Percentiles rank a stretch among this genome's conserved stretches.
phyloP scores from a whole-genome alignment of 2,113 vertebrate genomes.

The Myodes glareolus region DNA sequence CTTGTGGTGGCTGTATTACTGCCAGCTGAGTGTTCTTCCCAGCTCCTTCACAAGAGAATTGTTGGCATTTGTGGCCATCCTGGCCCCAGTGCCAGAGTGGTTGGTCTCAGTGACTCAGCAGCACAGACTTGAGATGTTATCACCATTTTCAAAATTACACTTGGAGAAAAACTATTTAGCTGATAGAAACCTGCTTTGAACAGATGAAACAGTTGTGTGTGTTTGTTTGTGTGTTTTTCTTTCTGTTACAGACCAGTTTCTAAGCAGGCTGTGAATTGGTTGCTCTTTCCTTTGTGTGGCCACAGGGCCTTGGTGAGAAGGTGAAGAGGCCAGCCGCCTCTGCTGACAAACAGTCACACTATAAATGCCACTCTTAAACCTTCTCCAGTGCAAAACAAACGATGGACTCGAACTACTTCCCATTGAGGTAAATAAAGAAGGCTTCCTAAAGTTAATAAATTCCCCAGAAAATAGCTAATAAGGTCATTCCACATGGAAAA shows the following conservation, averaged over 20 bases:
- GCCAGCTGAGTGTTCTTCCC: neutral
- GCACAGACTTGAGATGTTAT: neutral
- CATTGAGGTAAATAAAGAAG: conserved; percentile 92
- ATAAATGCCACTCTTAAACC: conserved; percentile 90
- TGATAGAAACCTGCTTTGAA: conserved; percentile 82
- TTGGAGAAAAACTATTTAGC: neutral
- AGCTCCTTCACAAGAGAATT: neutral
- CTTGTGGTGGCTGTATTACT: neutral
- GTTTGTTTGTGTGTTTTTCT: conserved; percentile 35
- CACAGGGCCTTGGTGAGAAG: conserved; percentile 92
- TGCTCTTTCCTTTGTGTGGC: conserved; percentile 86
- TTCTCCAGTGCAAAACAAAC: conserved; percentile 89
- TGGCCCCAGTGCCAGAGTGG: neutral
- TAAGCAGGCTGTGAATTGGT: conserved; percentile 85
- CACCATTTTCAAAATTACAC: neutral
- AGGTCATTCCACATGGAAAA: conserved; percentile 91
- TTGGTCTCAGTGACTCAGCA: neutral
- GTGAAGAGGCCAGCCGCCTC: conserved; percentile 89
- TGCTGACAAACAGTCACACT: conserved; percentile 92
- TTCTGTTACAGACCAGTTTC: conserved; percentile 85
- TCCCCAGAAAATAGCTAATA: conserved; percentile 90
- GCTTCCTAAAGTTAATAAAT: conserved; percentile 89
- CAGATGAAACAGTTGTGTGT: conserved; percentile 80
- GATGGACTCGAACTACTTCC: conserved; percentile 83
- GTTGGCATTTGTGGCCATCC: neutral